Evolutionary conservation across 2,888 invertebrate species (phyloP).

Genomic region (Agriotes lineatus): DNA sequence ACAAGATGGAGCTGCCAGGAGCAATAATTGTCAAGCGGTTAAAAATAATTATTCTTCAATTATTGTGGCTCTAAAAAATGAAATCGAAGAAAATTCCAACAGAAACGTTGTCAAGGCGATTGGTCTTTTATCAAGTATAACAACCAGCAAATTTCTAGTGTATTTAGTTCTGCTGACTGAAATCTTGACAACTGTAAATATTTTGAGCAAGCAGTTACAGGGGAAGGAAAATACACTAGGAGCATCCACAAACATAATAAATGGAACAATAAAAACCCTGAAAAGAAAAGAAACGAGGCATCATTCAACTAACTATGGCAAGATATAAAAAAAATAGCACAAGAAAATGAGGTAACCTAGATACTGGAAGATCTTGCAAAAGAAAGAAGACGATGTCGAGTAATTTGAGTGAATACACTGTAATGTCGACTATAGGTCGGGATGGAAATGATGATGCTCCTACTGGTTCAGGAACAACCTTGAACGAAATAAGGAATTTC

Average conservation of each 20-base stretch:
- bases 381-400: background rate
- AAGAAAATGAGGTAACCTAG: slow-evolving; percentile 8
- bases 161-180: background rate
- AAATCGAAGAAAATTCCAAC: background rate
- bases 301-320: slow-evolving; percentile 14
- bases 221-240: slow-evolving; percentile 2
- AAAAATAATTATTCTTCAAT: slow-evolving; percentile 5
- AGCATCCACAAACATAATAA: slow-evolving; percentile 16
- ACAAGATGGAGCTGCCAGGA: background rate
- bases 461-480: background rate
- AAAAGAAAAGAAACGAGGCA: slow-evolving; percentile 5
- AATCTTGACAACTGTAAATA: background rate
- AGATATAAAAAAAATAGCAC: slow-evolving; percentile 6
- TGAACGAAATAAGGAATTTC: background rate
- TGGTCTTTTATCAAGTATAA: slow-evolving; percentile 6
- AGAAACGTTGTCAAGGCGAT: background rate
- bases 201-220: slow-evolving; percentile 4
- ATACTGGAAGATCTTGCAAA: background rate
- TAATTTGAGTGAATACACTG: slow-evolving; percentile 3
- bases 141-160: background rate
- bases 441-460: slow-evolving; percentile 4
- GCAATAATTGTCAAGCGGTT: slow-evolving; percentile 6
- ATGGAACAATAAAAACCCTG: slow-evolving; percentile 10
- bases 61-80: background rate
- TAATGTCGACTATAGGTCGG: slow-evolving; percentile 6